Conservation (phyloP, 2,888 invertebrate genomes). For the Halocaridina rubra region DNA sequence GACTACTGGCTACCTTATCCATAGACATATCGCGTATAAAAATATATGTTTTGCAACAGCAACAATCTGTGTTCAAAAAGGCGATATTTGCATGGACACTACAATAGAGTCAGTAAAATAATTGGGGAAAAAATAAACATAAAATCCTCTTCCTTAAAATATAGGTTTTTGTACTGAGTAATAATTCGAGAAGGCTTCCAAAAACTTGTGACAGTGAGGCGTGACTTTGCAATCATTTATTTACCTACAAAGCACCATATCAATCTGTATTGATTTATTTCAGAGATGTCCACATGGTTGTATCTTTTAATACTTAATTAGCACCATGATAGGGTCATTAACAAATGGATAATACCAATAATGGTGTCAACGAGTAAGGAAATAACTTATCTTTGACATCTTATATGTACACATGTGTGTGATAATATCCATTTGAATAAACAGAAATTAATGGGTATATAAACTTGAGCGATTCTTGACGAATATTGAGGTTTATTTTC, state of each 20-base stretch:
- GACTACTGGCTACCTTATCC: conserved; percentile 46
- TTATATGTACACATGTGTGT: not conserved
- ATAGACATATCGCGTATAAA: not conserved
- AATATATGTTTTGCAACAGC: not conserved
- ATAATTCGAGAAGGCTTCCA: no score
- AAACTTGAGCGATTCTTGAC: not conserved
- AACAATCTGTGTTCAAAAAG: not conserved
- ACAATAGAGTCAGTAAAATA: not conserved
- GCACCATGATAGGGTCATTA: no score
- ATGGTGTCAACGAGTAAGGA: not conserved
- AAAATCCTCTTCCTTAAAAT: not conserved
- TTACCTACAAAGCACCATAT: no score
- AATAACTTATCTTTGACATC: not conserved
- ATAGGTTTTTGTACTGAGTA: no score
- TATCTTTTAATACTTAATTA: not conserved
- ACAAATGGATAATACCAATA: no score
- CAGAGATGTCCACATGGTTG: no score
- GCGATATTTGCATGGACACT: not conserved
- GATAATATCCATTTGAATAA: conserved; percentile 1
- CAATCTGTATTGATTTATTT: no score
- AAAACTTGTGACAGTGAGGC: no score
- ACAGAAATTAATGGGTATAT: not conserved
- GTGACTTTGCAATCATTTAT: no score
- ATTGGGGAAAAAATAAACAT: not conserved
- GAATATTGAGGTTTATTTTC: not conserved